Base-by-base conservation (phyloP, 2,113 vertebrate species). In the Anarhynchus alexandrinus region DNA sequence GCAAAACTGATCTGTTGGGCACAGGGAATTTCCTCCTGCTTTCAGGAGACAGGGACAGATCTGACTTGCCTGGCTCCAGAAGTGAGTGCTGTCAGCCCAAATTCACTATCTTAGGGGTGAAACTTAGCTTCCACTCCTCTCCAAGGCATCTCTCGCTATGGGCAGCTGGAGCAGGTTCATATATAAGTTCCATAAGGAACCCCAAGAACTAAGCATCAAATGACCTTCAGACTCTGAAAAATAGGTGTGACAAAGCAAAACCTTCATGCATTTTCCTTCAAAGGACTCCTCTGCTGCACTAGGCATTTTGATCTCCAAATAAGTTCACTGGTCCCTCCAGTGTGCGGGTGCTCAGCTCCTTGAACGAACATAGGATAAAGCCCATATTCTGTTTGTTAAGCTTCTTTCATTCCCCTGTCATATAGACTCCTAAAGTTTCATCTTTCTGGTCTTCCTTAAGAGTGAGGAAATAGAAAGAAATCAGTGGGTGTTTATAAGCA, bases 401-500 rank as follows among this genome's bases (percentile, higher is more conserved):
- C 29, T 66, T 71, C 36, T 81, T 84, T 84, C 40, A 79, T 79
- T 26, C 23, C 14, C 34, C 25, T 15, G 72, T 49, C 69, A 36
- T 57, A 69, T 1, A 32, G 36, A 38, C 55, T 76, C 38, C 47
- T 79, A 69, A 76, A 4, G 10, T 57, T 61, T 57, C 22, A 92
- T 71, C 83, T 67, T 94, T 77, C 83, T 73, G 34, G 25, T 93
- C 82, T 88, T 86, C 92, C 57, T 77, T 94, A 90, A 82, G 26
- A 93, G 30, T 57, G 40, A 96, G 78, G 73, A 95, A 96, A 89
- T 55, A 76, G 2, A 94, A 79, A 87, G 65, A 93, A 94, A 90
- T 36, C 91, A 82, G 93, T 79, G 66, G 81, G 87, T 95, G 87
- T 95, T 96, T 86, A 86, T 30, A 95, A 85, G 69, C 54, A 85